Percentiles rank a stretch among this genome's conserved stretches.
These are phyloP conservation scores for Sebastes reedi DNA, from an alignment of 2,797 vertebrate genomes.

Conservation along the genomic window DNA sequence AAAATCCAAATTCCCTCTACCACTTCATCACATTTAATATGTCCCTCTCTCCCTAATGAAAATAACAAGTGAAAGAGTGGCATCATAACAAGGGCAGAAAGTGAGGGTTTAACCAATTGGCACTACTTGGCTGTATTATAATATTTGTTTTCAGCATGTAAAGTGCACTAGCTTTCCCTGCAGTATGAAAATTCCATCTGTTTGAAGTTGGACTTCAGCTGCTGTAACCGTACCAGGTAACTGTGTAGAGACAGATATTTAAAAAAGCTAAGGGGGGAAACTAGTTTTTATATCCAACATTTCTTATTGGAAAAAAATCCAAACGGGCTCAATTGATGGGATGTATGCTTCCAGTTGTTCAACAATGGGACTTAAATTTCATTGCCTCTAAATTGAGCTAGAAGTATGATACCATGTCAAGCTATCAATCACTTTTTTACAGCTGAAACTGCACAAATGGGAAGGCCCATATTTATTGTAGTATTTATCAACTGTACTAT, in stretches of 20 bases:
- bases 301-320: slow-evolving; percentile 18
- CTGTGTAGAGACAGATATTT: slow-evolving; percentile 28
- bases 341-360: slow-evolving; percentile 55
- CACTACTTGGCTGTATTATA: slow-evolving; percentile 55
- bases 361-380: background rate
- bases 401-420: too few relatives aligned
- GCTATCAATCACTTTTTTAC: too few relatives aligned
- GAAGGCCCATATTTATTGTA: too few relatives aligned
- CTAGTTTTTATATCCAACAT: slow-evolving; percentile 36
- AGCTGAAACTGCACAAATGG: too few relatives aligned
- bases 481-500: too few relatives aligned
- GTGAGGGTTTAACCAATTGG: too few relatives aligned
- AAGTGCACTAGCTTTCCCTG: slow-evolving; percentile 65
- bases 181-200: slow-evolving; percentile 50
- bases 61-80: too few relatives aligned
- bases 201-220: slow-evolving; percentile 62
- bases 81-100: too few relatives aligned
- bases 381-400: too few relatives aligned
- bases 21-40: background rate
- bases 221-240: slow-evolving; percentile 71
- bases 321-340: slow-evolving; percentile 17
- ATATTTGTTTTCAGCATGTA: slow-evolving; percentile 55
- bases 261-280: background rate
- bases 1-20: background rate
- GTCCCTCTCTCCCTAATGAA: background rate